Base-by-base conservation (phyloP, 2,888 invertebrate genomes). In the Lepidochitona cinerea region DNA sequence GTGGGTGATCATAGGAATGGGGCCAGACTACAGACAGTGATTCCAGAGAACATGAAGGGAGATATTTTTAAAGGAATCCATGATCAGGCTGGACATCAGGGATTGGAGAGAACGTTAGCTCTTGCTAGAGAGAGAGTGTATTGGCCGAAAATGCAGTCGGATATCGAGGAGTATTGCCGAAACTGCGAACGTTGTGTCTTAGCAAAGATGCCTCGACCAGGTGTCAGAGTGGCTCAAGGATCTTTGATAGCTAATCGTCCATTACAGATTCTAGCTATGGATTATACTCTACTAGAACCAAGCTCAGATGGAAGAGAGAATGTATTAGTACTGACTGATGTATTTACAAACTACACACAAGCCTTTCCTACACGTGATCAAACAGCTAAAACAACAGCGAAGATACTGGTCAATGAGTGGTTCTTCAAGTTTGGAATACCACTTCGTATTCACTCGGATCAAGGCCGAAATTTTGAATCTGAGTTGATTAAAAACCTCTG, bases 351-450 rank as follows among this genome's bases (percentile, higher is more conserved):
- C 65, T 78, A 69, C 41, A 75, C 73, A 12, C 67, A 65, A 32
- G 77, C 77, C 14, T 54, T 79, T 14, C 73, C 77, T 14, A 77
- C 75, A 23, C 68, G 64, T 35, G 69, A 79, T 66, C 79, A 79
- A 68, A 75, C 65, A 1, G 79, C 75, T n/a, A 26, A 18, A 37
- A 77, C 77, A 9, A 67, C 70, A 5, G 74, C 75, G 7, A 71
- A 65, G 29, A 66, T 52, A 0, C 41, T 78, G 6, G 73, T 74
- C 12, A 68, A 67, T 26, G 41, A 64, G 29, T 76, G 75, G 72
- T 75, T 76, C 49, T 41, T 72, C 37, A 64, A 65, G 33, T 76
- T 66, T 74, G 77, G 75, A 18, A 70, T 72, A 23, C 74, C 71
- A 2, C 32, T 69, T 9, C 41, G 75, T 12, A 59, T 75, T 37